Conservation (phyloP, 2,797 vertebrate genomes). For the Lepidocolaptes lacrymiger region DNA sequence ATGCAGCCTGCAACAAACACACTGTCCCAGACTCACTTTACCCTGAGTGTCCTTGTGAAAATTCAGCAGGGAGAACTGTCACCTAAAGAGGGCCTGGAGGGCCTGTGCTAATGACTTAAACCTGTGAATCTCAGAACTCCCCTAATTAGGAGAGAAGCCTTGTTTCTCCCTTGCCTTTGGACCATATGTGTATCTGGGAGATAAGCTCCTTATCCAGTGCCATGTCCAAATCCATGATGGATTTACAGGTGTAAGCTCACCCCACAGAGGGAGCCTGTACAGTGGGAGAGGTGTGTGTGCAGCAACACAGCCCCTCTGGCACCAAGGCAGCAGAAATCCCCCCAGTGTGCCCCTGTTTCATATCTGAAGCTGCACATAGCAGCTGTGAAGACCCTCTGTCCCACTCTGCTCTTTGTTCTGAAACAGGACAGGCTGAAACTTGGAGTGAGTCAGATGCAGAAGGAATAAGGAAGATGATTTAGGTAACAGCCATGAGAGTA, state of each 20-base stretch:
- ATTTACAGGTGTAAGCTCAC: neutral
- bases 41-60: too few species aligned
- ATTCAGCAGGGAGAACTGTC: neutral
- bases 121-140: neutral
- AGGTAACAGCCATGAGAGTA: neutral
- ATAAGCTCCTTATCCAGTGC: neutral
- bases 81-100: neutral
- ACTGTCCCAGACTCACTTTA: neutral
- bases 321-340: neutral
- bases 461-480: neutral
- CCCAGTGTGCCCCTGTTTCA: rapidly evolving
- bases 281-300: neutral
- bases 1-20: neutral
- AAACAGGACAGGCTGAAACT: neutral
- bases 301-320: neutral
- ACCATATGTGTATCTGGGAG: rapidly evolving
- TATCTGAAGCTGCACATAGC: neutral
- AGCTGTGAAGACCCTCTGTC: neutral
- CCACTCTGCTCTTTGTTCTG: neutral
- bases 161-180: neutral
- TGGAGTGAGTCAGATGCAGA: neutral
- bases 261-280: neutral
- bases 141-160: neutral
- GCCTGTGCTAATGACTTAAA: neutral
- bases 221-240: rapidly evolving